Evolutionary conservation across 2,888 invertebrate genomes (phyloP), one percentile per base, ranked within the genome.

Genomic region (Caenorhabditis panamensis): DNA sequence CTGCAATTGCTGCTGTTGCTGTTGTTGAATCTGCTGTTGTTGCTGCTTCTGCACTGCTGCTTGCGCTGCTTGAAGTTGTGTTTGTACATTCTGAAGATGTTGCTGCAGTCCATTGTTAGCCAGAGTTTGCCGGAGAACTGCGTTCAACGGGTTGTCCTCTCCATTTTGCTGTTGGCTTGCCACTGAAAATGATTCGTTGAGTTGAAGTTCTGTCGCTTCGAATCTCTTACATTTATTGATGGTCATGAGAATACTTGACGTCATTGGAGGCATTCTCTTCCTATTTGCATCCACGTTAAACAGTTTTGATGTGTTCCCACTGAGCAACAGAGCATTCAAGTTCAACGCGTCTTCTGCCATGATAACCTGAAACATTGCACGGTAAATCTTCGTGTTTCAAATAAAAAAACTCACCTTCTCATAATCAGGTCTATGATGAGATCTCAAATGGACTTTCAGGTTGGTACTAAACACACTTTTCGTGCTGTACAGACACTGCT

Each of bases 401-500:
- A 4, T 31, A 2, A 9, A 4, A 41, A 36, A 20, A 28, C 78
- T 44, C 22, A 88, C 88, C 83, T 88, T 86, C 62, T 88, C 87
- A 68, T 87, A 88, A 53, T 87, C 85, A 4, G 83, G 75, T 24
- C 86, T 79, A 72, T 89, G 89, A 79, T 89, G 89, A 8, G 88
- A 88, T 56, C 87, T 75, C 31, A 89, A 81, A 82, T 89, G 89
- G 5, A 88, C 88, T 69, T 89, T 89, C 18, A 89, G 78, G 79
- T 89, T 89, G 2, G 89, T 89, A 58, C 87, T 87, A 79, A 88
- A 89, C 22, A 88, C 88, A 58, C 86, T 87, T 62, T 86, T 86
- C 2, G 89, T 89, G 54, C 80, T 86, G 82, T 88, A 89, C n/a
- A 85, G 82, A 67, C 89, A 89, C 68, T 87, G 84, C 62, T 86